These are phyloP conservation scores for Uropsilus gracilis DNA, from an alignment of 2,113 vertebrate species.

Conservation along the genomic window DNA sequence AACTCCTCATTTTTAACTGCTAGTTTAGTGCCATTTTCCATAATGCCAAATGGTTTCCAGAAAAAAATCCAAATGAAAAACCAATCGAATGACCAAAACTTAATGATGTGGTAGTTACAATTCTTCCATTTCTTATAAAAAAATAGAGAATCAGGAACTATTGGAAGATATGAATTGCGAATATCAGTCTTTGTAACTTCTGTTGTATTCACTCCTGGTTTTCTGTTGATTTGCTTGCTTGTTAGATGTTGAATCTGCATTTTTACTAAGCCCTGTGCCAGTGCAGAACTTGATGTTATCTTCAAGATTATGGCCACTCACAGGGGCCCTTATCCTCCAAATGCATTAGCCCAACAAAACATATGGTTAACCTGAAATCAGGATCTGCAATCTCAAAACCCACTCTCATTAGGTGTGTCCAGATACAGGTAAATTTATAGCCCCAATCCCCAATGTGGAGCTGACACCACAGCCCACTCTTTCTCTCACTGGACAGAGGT, in stretches of 20 bases:
- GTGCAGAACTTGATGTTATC: background rate
- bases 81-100: background rate
- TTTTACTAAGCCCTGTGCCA: background rate
- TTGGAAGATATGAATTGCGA: background rate
- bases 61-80: background rate
- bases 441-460: background rate
- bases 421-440: background rate
- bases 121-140: background rate
- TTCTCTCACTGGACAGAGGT: fast-evolving
- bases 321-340: background rate
- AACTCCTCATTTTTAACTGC: background rate
- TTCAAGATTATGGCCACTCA: background rate
- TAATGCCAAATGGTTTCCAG: background rate
- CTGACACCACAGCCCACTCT: background rate
- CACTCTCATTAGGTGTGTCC: background rate
- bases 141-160: background rate
- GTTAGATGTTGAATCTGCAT: background rate
- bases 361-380: background rate
- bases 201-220: background rate
- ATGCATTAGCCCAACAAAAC: background rate
- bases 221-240: background rate
- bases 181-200: background rate
- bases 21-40: background rate
- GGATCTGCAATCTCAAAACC: background rate
- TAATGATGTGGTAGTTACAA: background rate